A percentile compares a stretch with the other conserved stretches of the same genome.
Evolutionary conservation across 2,888 invertebrate genomes (phyloP).

Genomic region (Sinohyriopsis cumingii): DNA sequence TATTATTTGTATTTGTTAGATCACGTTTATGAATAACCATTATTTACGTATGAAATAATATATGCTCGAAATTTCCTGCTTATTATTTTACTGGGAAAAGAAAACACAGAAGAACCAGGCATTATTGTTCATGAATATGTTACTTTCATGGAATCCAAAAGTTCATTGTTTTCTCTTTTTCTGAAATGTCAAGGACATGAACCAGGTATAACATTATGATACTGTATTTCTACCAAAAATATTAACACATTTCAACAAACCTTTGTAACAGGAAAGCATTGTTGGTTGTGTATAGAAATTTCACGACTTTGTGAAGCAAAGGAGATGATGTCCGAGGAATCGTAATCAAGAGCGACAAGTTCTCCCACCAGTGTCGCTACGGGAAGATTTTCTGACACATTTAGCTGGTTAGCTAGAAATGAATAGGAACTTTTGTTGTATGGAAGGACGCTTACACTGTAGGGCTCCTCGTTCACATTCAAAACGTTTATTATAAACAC

Average conservation of each 20-base stretch:
- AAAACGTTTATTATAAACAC: slow-evolving; percentile 23
- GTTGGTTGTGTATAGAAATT: slow-evolving; percentile 22
- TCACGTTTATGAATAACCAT: no score
- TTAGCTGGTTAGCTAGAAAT: slow-evolving; percentile 29
- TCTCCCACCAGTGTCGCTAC: slow-evolving; percentile 40
- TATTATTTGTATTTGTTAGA: no score
- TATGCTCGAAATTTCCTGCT: no score
- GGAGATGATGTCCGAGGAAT: slow-evolving; percentile 26
- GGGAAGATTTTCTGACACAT: slow-evolving; percentile 37
- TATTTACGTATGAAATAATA: no score
- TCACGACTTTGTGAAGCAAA: slow-evolving; percentile 25
- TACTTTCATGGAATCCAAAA: no score
- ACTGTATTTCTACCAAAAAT: no score
- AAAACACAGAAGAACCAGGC: no score
- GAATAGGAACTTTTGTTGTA: slow-evolving; percentile 10
- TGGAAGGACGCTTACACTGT: slow-evolving; percentile 15
- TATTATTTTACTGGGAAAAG: no score
- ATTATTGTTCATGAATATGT: no score
- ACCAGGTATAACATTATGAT: no score
- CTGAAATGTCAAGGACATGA: no score
- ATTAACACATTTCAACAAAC: slow-evolving; percentile 13
- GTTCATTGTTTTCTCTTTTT: no score
- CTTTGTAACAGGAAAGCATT: slow-evolving; percentile 35
- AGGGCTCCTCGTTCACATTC: slow-evolving; percentile 40
- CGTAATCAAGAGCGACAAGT: slow-evolving; percentile 38